Evolutionary conservation across 2,888 invertebrate species (phyloP).

Genomic region (Ctena decussata): DNA sequence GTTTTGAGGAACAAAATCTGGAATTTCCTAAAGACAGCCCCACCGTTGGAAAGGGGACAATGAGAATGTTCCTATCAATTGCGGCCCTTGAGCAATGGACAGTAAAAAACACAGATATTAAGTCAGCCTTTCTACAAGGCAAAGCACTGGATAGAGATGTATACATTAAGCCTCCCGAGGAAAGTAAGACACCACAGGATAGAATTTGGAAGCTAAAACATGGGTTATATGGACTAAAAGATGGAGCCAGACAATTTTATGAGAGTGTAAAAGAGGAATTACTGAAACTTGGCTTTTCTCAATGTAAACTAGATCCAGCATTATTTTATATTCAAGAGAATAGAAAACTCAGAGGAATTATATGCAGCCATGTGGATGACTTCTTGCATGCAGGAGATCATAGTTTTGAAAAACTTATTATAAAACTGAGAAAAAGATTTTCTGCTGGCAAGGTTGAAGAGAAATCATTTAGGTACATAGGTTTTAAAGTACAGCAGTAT

Average conservation of each 20-base stretch:
- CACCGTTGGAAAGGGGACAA: constrained; percentile 44
- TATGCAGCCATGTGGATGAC: constrained; percentile 10
- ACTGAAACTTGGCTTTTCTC: not conserved
- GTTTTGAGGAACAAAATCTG: constrained; percentile 32
- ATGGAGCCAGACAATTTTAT: constrained; percentile 60
- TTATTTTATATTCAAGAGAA: not conserved
- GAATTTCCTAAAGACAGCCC: constrained; percentile 33
- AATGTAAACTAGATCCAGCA: not conserved
- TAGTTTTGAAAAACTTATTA: not conserved
- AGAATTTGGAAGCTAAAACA: constrained; percentile 60
- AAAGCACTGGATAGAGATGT: constrained; percentile 53
- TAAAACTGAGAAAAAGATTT: not conserved
- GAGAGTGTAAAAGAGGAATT: constrained; percentile 45
- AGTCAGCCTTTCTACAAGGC: constrained; percentile 62
- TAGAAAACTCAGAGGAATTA: constrained; percentile 1
- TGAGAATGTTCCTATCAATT: constrained; percentile 48
- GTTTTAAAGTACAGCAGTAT: constrained; percentile 1
- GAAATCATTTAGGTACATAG: not conserved
- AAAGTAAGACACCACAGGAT: constrained; percentile 26
- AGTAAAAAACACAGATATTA: constrained; percentile 64
- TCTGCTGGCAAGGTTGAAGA: constrained; percentile 5
- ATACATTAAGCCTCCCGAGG: constrained; percentile 48
- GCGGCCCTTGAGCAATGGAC: constrained; percentile 52
- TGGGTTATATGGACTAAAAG: constrained; percentile 57
- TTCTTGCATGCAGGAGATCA: constrained; percentile 5